phyloP scores from a whole-genome alignment of 1,140 invertebrate genomes.

The Periplaneta americana region DNA sequence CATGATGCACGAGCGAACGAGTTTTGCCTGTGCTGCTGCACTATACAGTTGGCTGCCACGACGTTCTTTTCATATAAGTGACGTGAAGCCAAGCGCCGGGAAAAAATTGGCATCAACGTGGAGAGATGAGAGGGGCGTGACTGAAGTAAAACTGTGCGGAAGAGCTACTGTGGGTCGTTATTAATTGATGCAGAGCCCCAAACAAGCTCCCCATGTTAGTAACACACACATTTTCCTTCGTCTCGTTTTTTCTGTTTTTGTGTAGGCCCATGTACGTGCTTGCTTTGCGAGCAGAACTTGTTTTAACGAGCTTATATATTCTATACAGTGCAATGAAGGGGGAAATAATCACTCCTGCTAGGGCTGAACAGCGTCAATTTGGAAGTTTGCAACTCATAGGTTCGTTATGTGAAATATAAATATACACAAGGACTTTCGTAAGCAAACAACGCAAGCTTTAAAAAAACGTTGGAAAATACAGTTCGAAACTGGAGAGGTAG shows the following conservation, averaged over 20 bases:
- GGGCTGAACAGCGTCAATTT: background rate
- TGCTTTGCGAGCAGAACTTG: background rate
- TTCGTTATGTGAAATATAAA: too few relatives aligned
- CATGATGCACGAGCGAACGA: background rate
- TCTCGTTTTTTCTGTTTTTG: background rate
- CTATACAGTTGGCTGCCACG: too few relatives aligned
- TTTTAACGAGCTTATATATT: background rate
- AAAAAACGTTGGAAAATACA: too few relatives aligned
- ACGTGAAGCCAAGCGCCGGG: background rate
- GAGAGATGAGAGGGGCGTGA: background rate
- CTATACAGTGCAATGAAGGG: background rate
- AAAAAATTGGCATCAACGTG: background rate
- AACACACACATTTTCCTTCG: background rate
- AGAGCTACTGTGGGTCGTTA: background rate
- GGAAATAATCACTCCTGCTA: background rate
- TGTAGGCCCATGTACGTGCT: background rate
- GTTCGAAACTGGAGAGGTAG: too few relatives aligned
- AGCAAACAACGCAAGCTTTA: too few relatives aligned
- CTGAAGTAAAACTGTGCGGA: background rate
- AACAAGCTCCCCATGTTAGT: background rate
- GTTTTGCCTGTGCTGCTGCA: background rate
- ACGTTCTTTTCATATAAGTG: background rate
- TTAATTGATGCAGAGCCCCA: background rate
- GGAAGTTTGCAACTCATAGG: background rate
- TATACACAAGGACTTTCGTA: too few relatives aligned